Percentiles rank a stretch among this genome's conserved stretches.
These are phyloP conservation scores for Chaetodon auriga DNA, from an alignment of 2,113 vertebrate genomes.

Conservation along the genomic window DNA sequence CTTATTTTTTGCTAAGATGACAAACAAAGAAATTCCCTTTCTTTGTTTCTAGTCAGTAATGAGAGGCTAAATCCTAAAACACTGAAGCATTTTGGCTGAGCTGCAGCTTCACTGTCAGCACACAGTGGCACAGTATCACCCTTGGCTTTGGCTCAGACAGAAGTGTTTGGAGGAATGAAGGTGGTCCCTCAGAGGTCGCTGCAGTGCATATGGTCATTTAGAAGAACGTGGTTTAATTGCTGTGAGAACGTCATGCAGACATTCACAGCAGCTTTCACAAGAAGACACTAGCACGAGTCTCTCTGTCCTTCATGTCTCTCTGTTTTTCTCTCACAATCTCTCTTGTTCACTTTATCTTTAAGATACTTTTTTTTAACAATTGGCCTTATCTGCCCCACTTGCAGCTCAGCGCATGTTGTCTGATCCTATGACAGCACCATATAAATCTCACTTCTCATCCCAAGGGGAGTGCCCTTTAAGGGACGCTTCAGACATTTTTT, in stretches of 20 bases:
- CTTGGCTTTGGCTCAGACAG: not conserved
- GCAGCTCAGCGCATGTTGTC: not conserved
- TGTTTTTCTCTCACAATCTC: not conserved
- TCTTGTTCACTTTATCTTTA: not conserved
- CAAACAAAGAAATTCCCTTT: not conserved
- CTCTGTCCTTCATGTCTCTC: not conserved
- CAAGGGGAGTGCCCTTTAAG: not conserved
- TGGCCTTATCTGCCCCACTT: not conserved
- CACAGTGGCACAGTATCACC: not conserved
- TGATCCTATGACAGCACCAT: not conserved
- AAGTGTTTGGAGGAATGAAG: not conserved
- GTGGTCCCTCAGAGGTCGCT: not conserved
- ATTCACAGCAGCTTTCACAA: conserved; percentile 26
- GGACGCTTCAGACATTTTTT: not conserved
- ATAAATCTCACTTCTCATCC: not conserved
- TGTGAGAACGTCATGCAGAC: not conserved
- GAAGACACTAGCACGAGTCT: not conserved
- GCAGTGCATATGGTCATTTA: not conserved
- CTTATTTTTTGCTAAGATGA: not conserved
- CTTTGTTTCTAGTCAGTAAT: not conserved
- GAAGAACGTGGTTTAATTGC: not conserved
- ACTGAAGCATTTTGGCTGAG: not conserved
- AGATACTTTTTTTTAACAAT: not conserved
- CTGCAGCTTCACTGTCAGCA: not conserved
- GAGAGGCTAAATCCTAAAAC: not conserved